Conservation (phyloP, 2,113 vertebrate genomes). For the Atrichornis clamosus region DNA sequence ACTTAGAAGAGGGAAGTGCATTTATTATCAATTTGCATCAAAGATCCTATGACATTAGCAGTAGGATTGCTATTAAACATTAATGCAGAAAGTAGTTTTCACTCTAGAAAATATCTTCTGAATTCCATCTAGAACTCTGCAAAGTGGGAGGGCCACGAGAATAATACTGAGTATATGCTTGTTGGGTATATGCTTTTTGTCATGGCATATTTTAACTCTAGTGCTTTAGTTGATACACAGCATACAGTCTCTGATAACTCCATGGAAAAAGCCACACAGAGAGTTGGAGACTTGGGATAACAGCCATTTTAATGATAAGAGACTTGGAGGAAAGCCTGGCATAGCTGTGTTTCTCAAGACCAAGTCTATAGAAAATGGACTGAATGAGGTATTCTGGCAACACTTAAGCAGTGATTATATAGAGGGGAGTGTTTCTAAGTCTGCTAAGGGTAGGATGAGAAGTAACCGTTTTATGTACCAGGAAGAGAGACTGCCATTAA, state of each 20-base stretch:
- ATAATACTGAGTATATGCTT: neutral
- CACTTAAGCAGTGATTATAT: neutral
- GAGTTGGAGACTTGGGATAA: neutral
- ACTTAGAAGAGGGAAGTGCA: rapidly evolving
- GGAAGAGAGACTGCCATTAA: neutral
- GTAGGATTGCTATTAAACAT: neutral
- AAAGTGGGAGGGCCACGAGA: neutral
- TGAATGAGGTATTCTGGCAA: neutral
- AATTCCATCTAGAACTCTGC: neutral
- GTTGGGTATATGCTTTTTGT: neutral
- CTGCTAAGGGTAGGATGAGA: neutral
- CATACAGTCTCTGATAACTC: neutral
- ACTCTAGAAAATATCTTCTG: neutral
- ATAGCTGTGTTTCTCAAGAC: neutral
- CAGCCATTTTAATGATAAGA: neutral
- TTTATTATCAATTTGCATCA: neutral
- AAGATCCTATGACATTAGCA: neutral
- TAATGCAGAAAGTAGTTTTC: neutral
- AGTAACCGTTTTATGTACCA: neutral
- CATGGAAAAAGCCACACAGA: neutral
- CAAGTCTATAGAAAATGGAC: neutral
- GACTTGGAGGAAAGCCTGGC: neutral
- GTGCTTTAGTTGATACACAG: neutral
- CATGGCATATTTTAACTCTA: neutral
- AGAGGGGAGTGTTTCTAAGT: neutral